Percentiles rank a stretch among this genome's conserved stretches.
Conservation (phyloP, 2,797 vertebrate species). For the Hypotaenidia okinawae region DNA sequence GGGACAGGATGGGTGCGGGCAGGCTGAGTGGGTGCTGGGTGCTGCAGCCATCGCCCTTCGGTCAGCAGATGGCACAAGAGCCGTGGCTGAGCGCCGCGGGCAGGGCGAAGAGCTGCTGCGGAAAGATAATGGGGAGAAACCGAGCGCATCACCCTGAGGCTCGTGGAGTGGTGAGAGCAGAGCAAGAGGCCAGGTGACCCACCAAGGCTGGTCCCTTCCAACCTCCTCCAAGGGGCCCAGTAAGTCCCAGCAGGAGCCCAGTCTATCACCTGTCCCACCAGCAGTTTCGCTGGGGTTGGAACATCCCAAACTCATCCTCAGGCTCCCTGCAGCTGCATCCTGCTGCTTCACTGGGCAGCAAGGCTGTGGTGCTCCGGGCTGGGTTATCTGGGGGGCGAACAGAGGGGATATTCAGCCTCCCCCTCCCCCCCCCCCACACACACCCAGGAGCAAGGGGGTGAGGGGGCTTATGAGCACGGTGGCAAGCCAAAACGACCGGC, state of each 20-base stretch:
- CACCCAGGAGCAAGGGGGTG: neutral
- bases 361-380: neutral
- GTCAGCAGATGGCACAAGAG: slow-evolving; percentile 61
- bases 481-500: neutral
- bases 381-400: neutral
- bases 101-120: neutral
- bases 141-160: neutral
- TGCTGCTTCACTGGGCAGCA: fast-evolving
- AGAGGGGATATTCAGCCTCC: neutral
- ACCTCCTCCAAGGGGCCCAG: neutral
- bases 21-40: neutral
- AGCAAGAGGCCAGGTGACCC: neutral
- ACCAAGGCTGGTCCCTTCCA: neutral
- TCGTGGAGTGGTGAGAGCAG: fast-evolving
- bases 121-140: fast-evolving
- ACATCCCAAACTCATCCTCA: neutral
- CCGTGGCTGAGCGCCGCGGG: neutral
- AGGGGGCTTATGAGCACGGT: neutral
- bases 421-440: too few relatives aligned
- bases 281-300: neutral
- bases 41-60: neutral
- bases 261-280: neutral
- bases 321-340: neutral
- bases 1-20: neutral
- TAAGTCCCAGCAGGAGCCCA: neutral